Evolutionary conservation across 2,113 vertebrate species (phyloP), one percentile per base, ranked within the genome.

Genomic region (Agapornis roseicollis): DNA sequence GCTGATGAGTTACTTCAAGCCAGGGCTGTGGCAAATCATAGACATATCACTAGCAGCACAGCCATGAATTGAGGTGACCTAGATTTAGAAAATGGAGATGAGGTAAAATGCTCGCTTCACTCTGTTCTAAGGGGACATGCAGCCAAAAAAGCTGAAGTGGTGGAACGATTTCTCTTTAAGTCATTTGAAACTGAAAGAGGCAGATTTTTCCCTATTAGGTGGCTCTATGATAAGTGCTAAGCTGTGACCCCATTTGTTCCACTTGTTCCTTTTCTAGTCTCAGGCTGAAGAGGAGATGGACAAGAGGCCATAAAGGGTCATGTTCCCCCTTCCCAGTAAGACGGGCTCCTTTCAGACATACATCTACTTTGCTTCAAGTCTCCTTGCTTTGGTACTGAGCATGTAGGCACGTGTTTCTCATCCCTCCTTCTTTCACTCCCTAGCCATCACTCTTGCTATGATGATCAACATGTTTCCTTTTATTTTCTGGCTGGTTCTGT

Each of bases 101-200:
- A 93, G 87, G 80, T 55, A 49, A 89, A 79, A 58, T 19, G 10
- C 81, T 89, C 29, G 1, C 89, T 80, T 53, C 15, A 3, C 63
- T 56, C 56, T 42, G 18, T 50, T 89, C 73, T 76, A 52, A 82
- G 74, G 68, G 71, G 63, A 81, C 25, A 4, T 2, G 44, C 78
- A 79, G 82, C 94, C 90, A 85, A 85, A 82, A 73, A 85, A 77
- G 63, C 82, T 39, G n/a, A 83, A 93, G 82, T 24, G 35, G 58
- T 50, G 79, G 89, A 80, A 71, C 64, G 28, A 25, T 87, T 88
- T 63, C 68, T 77, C 65, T 80, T 46, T 41, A 61, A 77, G 71
- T 50, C 1, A 0, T 70, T n/a, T 25, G 82, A 56, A 61, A 13
- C 9, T 17, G 77, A 63, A 35, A 60, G 69, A 42, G 46, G 63